A percentile compares a stretch with the other conserved stretches of the same genome.
Evolutionary conservation across 2,113 vertebrate genomes (phyloP).

Genomic region (Litocranius walleri): DNA sequence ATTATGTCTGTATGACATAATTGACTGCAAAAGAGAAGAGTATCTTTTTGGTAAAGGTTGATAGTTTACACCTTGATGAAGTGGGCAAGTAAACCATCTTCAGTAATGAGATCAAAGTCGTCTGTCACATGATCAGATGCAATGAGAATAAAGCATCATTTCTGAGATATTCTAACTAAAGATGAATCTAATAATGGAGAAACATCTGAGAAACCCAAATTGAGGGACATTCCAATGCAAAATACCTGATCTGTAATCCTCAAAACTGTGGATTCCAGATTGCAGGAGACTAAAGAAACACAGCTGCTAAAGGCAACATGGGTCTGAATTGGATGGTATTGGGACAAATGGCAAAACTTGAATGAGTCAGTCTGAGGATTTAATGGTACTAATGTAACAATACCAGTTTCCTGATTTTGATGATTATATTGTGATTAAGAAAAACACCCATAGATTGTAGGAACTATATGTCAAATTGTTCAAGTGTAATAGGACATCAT

Average conservation of each 20-base stretch:
- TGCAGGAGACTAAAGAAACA: background rate
- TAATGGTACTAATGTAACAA: background rate
- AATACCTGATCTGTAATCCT: background rate
- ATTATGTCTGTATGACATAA: background rate
- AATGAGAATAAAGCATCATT: background rate
- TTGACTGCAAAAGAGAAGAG: background rate
- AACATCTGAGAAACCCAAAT: background rate
- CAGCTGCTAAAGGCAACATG: background rate
- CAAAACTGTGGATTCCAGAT: background rate
- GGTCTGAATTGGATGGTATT: background rate
- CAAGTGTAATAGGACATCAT: background rate
- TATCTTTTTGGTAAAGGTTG: background rate
- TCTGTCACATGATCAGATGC: background rate
- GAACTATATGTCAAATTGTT: background rate
- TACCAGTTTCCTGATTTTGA: background rate
- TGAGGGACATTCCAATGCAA: background rate
- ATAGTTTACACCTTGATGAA: background rate
- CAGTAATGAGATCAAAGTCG: background rate
- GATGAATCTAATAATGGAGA: background rate
- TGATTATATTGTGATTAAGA: background rate
- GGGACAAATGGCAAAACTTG: background rate
- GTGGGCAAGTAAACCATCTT: background rate
- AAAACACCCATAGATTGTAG: background rate
- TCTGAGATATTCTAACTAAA: background rate
- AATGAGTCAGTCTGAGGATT: background rate